Base-by-base conservation (phyloP, 2,888 invertebrate genomes). In the Tupiocoris notatus region DNA sequence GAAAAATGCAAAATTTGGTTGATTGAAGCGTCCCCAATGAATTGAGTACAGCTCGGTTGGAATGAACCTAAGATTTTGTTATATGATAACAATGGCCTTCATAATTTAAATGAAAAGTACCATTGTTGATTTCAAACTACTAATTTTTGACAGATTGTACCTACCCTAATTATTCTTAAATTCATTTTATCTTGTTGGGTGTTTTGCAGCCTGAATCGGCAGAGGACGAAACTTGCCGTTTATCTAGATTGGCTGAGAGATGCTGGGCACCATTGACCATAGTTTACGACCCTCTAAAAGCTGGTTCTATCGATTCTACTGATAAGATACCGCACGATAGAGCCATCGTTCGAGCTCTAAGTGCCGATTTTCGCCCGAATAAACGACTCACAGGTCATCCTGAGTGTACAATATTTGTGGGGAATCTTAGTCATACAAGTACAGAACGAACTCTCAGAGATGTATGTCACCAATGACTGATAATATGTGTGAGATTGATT, bases 231-330 rank as follows among this genome's bases (percentile, higher is more conserved):
- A 64, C 58, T 9, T 23, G 71, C 1, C n/a, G 65, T 23, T 65
- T 75, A 17, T 59, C 23, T 17, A 59, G 22, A 3, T 57, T 77
- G 17, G 64, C 77, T 18, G 57, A 63, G n/a, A 81, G 84, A 79
- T 82, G 83, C 75, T 89, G 88, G 88, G 86, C 85, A 23, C 86
- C 87, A 65, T 86, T 86, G 81, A 86, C 88, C 2, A 88, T 87
- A 81, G 83, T 83, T 16, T 95, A 95, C 82, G 89, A 94, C 83
- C 93, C 94, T 0, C 85, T 95, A 71, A 90, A 90, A 85, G 90
- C 91, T 77, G 95, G 93, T 6, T 94, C 94, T 76, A 94, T 95
- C 65, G 95, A 95, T 85, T 92, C 94, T 81, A 94, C 93, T 0
- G 94, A 95, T 82, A 87, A 86, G 0, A 89, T 89, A 76, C 92